A percentile compares a stretch with the other conserved stretches of the same genome.
Conservation (phyloP, 2,797 vertebrate species). For the Austrolebias charrua region DNA sequence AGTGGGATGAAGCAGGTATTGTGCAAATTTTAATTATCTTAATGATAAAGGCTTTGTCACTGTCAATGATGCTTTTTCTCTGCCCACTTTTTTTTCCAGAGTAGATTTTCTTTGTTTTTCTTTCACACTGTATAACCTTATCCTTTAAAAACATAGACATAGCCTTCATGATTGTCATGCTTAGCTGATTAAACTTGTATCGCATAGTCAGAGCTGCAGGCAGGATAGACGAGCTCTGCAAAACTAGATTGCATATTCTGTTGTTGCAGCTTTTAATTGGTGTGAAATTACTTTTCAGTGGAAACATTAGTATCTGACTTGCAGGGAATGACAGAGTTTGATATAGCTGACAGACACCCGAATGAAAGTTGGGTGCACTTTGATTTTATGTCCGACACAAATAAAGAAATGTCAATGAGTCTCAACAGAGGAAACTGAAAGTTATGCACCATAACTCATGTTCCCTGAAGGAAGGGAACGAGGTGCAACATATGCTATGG, state of each 20-base stretch:
- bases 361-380: constrained; percentile 39
- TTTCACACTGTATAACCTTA: constrained; percentile 22
- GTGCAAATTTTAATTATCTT: constrained; percentile 72
- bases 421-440: constrained; percentile 17
- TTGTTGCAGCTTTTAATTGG: constrained; percentile 78
- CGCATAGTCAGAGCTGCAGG: constrained; percentile 53
- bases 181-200: constrained; percentile 66
- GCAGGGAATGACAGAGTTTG: constrained; percentile 62
- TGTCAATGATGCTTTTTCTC: constrained; percentile 38
- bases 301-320: constrained; percentile 59
- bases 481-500: too few relatives aligned
- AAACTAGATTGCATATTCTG: constrained; percentile 51
- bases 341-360: constrained; percentile 61
- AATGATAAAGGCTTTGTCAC: constrained; percentile 59
- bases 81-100: neutral
- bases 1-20: constrained; percentile 71
- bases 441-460: too few relatives aligned
- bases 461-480: too few relatives aligned
- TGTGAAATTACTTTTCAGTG: constrained; percentile 78
- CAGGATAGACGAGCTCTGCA: constrained; percentile 45
- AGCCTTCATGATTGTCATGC: constrained; percentile 47
- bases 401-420: constrained; percentile 51
- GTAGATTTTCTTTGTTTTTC: neutral
- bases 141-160: constrained; percentile 11
- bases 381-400: constrained; percentile 45